These are phyloP conservation scores for Dusona sp. DNA, from an alignment of 2,888 invertebrate genomes.

Conservation along the genomic window DNA sequence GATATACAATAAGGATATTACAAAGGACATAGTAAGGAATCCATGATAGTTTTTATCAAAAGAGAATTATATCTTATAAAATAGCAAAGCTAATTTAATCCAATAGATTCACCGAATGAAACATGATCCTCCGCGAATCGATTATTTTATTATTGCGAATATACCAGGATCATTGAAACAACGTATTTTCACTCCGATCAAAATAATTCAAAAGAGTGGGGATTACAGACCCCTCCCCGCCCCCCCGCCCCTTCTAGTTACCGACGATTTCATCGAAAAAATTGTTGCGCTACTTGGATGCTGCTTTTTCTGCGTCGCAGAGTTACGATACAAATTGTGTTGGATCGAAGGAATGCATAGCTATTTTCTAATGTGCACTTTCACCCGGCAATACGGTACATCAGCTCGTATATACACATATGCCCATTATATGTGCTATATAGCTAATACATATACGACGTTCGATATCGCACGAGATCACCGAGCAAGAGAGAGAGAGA, in stretches of 20 bases:
- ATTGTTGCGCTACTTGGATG: slow-evolving; percentile 45
- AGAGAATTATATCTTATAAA: background rate
- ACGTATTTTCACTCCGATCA: slow-evolving; percentile 12
- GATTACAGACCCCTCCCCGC: too few species aligned
- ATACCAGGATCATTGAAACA: slow-evolving; percentile 13
- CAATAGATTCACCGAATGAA: background rate
- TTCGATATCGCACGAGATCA: slow-evolving; percentile 66
- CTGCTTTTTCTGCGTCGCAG: slow-evolving; percentile 57
- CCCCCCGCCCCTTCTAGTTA: slow-evolving; percentile 35
- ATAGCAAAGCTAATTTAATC: background rate
- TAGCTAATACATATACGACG: slow-evolving; percentile 23
- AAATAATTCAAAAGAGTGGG: slow-evolving; percentile 25
- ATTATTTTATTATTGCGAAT: slow-evolving; percentile 44
- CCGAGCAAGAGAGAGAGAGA: background rate
- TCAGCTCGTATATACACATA: slow-evolving; percentile 27
- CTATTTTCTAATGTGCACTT: slow-evolving; percentile 73
- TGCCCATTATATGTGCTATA: slow-evolving; percentile 8
- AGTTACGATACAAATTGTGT: slow-evolving; percentile 70
- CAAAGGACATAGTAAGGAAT: slow-evolving; percentile 21
- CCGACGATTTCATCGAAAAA: slow-evolving; percentile 51
- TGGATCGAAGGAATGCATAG: slow-evolving; percentile 69
- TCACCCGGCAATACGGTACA: slow-evolving; percentile 62
- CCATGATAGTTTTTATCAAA: slow-evolving; percentile 9
- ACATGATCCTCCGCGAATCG: slow-evolving; percentile 12
- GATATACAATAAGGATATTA: background rate